Base-by-base conservation (phyloP, 2,113 vertebrate genomes). In the Recurvirostra avosetta region DNA sequence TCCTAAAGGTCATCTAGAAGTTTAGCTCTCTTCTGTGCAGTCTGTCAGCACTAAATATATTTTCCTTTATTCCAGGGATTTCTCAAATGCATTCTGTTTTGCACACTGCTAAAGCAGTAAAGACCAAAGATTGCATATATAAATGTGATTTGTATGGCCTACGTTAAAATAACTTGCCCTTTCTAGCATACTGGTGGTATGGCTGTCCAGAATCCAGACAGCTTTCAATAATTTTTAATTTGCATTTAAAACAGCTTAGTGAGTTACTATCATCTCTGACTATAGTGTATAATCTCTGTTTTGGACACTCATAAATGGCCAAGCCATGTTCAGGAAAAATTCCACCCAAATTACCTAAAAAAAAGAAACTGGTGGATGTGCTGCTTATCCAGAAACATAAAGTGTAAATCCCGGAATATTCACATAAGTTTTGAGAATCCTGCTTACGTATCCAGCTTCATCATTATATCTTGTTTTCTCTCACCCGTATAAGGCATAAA, bases 401-500 rank as follows among this genome's bases (percentile, higher is more conserved):
- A 56, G 15, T 34, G 29, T 58, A 86, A 85, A 45, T 49, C 30
- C 23, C 22, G 19, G 49, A 62, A 66, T 91, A 75, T 16, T 78
- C 55, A 55, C 43, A 26, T 38, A 49, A 87, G 4, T 85, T 92
- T 71, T 58, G 41, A 87, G 29, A 91, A 68, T 9, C 49, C 72
- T 92, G 38, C 50, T 76, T 86, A 20, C 11, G 34, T 75, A 65
- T 50, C 65, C 66, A 85, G 26, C 40, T 66, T 89, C 76, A 78
- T 53, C 59, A 53, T 53, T 66, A 32, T 7, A 9, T 72, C 66
- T 62, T 86, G 22, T 40, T 92, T 92, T 95, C 83, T 61, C 36
- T 85, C 61, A 41, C 43, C 29, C 47, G 72, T 79, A 66, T 30
- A 87, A 58, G 59, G 66, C 70, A 96, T 76, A 97, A 96, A 94